Conservation (phyloP, 1,140 invertebrate species). For the Heliconius hermathena region DNA sequence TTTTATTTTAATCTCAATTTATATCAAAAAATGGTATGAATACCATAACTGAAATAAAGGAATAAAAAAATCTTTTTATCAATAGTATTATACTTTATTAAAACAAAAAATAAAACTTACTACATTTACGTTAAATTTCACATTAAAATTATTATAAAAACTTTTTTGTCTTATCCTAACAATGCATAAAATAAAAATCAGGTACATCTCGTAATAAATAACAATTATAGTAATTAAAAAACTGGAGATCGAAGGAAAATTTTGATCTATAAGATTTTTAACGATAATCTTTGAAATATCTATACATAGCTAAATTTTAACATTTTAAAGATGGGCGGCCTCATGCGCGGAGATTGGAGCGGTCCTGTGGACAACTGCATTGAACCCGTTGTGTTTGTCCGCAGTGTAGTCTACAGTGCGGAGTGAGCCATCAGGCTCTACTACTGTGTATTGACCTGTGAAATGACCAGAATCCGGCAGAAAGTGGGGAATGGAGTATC, state of each 20-base stretch:
- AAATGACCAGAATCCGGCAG: no score
- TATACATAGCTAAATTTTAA: not conserved
- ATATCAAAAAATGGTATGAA: no score
- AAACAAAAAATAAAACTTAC: not conserved
- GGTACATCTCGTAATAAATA: conserved; percentile 37
- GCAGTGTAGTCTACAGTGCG: conserved; percentile 86
- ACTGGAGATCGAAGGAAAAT: conserved; percentile 30
- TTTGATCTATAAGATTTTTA: conserved; percentile 23
- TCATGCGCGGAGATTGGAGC: conserved; percentile 71
- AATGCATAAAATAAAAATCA: conserved; percentile 27
- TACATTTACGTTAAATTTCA: not conserved
- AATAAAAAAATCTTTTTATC: not conserved
- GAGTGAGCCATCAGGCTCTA: conserved; percentile 86
- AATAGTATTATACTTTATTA: not conserved
- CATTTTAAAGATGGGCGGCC: conserved; percentile 50
- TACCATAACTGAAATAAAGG: not conserved
- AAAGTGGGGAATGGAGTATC: no score
- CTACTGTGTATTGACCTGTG: conserved; percentile 84
- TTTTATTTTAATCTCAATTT: not conserved
- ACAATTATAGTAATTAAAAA: conserved; percentile 15
- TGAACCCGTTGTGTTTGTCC: conserved; percentile 86
- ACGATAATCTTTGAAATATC: not conserved
- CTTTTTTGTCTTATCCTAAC: not conserved
- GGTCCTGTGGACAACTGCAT: conserved; percentile 82
- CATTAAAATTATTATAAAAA: not conserved